Conservation (phyloP, 1,140 invertebrate species). For the Thereuonema tuberculata region DNA sequence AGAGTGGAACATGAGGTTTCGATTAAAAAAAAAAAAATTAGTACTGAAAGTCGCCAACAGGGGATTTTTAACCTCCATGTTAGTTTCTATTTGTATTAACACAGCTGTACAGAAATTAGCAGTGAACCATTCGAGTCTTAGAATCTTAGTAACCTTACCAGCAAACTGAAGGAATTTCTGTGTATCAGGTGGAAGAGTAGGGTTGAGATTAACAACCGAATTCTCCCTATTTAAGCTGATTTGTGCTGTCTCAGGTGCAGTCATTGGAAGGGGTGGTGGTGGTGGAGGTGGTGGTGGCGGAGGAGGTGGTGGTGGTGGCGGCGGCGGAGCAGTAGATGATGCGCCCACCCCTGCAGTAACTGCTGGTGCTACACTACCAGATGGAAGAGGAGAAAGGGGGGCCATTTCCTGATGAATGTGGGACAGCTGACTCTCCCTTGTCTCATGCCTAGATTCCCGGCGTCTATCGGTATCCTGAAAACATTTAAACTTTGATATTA, state of each 20-base stretch:
- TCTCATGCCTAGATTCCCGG: slow-evolving; percentile 24
- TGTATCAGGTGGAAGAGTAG: slow-evolving; percentile 34
- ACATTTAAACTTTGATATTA: too few relatives aligned
- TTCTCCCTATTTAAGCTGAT: not conserved
- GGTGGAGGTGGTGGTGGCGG: not conserved
- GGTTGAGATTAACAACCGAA: not conserved
- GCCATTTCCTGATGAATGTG: slow-evolving; percentile 39
- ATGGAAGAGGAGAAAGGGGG: slow-evolving; percentile 33
- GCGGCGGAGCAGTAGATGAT: not conserved
- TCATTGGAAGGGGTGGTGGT: too few relatives aligned
- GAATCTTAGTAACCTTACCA: too few relatives aligned
- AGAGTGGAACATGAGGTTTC: too few relatives aligned
- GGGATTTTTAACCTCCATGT: too few relatives aligned
- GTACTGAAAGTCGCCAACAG: too few relatives aligned
- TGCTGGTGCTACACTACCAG: not conserved
- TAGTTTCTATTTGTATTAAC: too few relatives aligned
- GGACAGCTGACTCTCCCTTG: slow-evolving; percentile 38
- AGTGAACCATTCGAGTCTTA: too few relatives aligned
- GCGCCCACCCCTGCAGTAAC: too few relatives aligned
- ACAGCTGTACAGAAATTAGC: too few relatives aligned
- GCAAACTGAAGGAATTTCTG: slow-evolving; percentile 71
- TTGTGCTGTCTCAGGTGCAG: not conserved
- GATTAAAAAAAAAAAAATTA: too few relatives aligned
- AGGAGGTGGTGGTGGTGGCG: too few relatives aligned
- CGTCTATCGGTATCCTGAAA: slow-evolving; percentile 12